Percentiles rank a stretch among this genome's conserved stretches.
These are phyloP conservation scores for Physella acuta DNA, from an alignment of 1,140 invertebrate species.

Conservation along the genomic window DNA sequence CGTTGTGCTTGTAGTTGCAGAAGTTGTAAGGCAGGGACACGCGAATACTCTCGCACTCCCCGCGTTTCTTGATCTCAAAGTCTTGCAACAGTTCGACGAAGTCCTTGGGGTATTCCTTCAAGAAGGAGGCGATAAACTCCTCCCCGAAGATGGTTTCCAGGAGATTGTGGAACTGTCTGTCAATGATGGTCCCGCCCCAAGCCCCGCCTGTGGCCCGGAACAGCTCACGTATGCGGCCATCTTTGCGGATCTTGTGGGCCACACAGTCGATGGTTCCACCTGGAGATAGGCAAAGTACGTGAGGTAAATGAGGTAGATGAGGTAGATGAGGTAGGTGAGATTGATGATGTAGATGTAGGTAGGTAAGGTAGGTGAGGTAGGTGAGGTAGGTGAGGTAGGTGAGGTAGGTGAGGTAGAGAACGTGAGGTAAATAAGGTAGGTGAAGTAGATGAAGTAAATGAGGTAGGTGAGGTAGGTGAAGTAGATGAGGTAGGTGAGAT, in stretches of 20 bases:
- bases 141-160: constrained; percentile 48
- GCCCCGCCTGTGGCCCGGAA: constrained; percentile 54
- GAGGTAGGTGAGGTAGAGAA: too few species aligned
- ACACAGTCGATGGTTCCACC: constrained; percentile 56
- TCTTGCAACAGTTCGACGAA: constrained; percentile 55
- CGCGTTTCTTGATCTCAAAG: constrained; percentile 56
- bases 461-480: too few species aligned
- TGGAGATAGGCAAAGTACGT: constrained; percentile 27
- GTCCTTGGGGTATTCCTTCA: constrained; percentile 49
- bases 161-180: constrained; percentile 48
- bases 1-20: constrained; percentile 51
- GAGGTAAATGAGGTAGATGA: too few species aligned
- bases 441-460: too few species aligned
- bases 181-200: constrained; percentile 55
- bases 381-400: too few species aligned
- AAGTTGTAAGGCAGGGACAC: constrained; percentile 54
- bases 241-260: constrained; percentile 53
- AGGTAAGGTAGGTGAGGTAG: too few species aligned
- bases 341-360: too few species aligned
- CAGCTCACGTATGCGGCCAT: constrained; percentile 47
- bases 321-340: too few species aligned
- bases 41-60: constrained; percentile 51
- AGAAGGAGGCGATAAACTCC: constrained; percentile 47
- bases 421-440: too few species aligned
- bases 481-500: too few species aligned